Conservation (phyloP, 2,113 vertebrate genomes). For the Dicerorhinus sumatrensis region DNA sequence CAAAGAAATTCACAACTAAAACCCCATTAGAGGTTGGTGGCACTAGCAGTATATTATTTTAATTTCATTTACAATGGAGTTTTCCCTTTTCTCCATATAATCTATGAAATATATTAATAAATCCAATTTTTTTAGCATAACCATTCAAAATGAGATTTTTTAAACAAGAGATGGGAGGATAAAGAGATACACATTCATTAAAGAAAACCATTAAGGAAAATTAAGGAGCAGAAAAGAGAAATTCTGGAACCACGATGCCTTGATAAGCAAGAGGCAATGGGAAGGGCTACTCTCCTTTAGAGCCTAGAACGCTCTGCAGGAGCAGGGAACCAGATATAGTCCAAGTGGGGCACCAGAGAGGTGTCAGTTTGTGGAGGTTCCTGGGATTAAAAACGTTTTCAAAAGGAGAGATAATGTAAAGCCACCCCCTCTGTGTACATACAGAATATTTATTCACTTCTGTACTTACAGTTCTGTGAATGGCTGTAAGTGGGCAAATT, state of each 20-base stretch:
- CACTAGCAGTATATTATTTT: not conserved
- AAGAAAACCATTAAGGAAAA: not conserved
- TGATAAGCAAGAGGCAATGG: not conserved
- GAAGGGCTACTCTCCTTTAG: fast-evolving
- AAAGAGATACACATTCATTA: not conserved
- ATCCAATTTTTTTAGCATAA: not conserved
- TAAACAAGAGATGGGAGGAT: not conserved
- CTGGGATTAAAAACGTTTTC: not conserved
- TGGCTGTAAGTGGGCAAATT: not conserved
- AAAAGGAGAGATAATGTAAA: not conserved
- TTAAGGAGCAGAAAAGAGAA: not conserved
- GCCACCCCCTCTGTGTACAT: not conserved
- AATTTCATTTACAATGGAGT: not conserved
- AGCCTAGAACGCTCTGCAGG: not conserved
- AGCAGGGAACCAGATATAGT: not conserved
- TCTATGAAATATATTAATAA: not conserved
- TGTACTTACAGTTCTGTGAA: not conserved
- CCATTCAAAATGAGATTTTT: not conserved
- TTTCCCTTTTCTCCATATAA: not conserved
- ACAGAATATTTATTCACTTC: not conserved
- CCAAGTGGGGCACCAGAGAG: fast-evolving
- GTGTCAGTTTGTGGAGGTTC: not conserved
- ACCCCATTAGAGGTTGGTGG: no score
- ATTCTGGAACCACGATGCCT: not conserved
- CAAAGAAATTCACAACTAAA: slow-evolving; percentile 12